Base-by-base conservation (phyloP, 2,113 vertebrate genomes). In the Apteryx owenii region DNA sequence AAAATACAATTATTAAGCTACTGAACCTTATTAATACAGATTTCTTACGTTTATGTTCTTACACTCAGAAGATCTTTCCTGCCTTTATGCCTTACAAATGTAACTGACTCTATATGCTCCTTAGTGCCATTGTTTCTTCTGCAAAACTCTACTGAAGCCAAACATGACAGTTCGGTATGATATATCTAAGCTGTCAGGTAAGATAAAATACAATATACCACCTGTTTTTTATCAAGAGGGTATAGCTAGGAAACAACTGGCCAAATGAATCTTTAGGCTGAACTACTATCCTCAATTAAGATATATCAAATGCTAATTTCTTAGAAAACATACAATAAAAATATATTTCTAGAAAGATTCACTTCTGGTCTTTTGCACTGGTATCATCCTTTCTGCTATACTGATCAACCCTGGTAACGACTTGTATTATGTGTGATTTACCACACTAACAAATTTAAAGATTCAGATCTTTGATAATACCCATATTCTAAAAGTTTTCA, bases 1-100 rank as follows among this genome's bases (percentile, higher is more conserved):
- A 64, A 90, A 66, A 68, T 77, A 33, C 58, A 90, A 95, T 73
- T 46, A 92, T 77, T 42, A 85, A 97, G 77, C 69, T 75, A 69
- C 51, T 80, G 70, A 96, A 86, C 85, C 70, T 88, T 58, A 83
- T 68, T 96, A 91, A 89, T n/a, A 25, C 81, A 58, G 60, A n/a
- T 26, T 79, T 66, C 36, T 69, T 46, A 87, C 21, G n/a, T 65
- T 82, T 89, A 65, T 36, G 25, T 82, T 81, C 80, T 78, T 80
- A 51, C 9, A 28, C 2, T 51, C 44, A 7, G n/a, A 82, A 64
- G 71, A 79, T 22, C 31, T 83, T 93, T 88, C 53, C 69, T 84
- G 38, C 26, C 23, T 81, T 68, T 56, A 60, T 62, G 25, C 68
- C 80, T 81, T n/a, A 29, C 40, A 84, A 84, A 70, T 15, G 8